Percentiles rank a stretch among this genome's conserved stretches.
Evolutionary conservation across 2,888 invertebrate species (phyloP).

Genomic region (Cantharis rufa): DNA sequence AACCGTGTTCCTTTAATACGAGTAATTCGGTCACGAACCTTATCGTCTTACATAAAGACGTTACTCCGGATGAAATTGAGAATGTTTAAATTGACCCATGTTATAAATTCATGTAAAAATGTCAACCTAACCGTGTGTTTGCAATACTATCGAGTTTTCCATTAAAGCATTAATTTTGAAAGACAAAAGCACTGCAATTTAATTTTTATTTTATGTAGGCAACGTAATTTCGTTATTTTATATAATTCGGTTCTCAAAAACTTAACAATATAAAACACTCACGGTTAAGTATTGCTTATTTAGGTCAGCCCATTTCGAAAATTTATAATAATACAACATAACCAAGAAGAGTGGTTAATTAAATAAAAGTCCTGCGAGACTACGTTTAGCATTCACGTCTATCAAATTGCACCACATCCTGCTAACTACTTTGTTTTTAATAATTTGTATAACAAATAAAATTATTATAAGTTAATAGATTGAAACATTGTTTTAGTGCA

Average conservation of each 20-base stretch:
- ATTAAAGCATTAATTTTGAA: not conserved
- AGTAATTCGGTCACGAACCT: not conserved
- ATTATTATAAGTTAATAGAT: no score
- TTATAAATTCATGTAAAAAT: not conserved
- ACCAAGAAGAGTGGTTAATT: not conserved
- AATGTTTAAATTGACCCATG: not conserved
- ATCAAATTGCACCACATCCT: not conserved
- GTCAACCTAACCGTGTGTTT: not conserved
- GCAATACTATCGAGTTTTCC: not conserved
- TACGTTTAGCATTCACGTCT: not conserved
- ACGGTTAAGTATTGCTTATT: not conserved
- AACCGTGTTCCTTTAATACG: not conserved
- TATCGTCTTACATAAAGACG: not conserved
- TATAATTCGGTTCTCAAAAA: not conserved
- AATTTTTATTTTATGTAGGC: not conserved
- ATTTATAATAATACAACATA: conserved; percentile 3
- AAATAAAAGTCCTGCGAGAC: not conserved
- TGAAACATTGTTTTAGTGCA: conserved; percentile 60
- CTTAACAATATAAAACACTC: not conserved
- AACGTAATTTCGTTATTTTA: not conserved
- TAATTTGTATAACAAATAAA: no score
- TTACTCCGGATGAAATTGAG: not conserved
- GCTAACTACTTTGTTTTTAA: no score
- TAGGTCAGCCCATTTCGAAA: not conserved
- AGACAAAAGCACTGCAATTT: not conserved